phyloP scores from a whole-genome alignment of 1,140 invertebrate species.

The Centruroides sculpturatus region DNA sequence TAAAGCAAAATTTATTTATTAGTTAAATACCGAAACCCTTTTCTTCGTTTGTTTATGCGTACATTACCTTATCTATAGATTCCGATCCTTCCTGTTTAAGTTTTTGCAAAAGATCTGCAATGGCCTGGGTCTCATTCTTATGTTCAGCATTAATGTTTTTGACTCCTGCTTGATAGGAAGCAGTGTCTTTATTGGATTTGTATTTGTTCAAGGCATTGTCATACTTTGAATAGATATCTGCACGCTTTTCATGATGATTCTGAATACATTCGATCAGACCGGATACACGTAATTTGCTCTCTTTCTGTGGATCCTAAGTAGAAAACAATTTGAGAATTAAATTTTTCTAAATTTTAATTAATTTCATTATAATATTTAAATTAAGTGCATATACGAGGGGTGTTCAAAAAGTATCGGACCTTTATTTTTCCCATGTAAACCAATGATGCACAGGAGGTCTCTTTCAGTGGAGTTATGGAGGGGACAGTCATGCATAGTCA shows the following conservation, averaged over 20 bases:
- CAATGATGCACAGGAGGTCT: too few relatives aligned
- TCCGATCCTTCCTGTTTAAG: constrained; percentile 47
- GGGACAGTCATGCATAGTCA: too few relatives aligned
- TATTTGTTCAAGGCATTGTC: constrained; percentile 47
- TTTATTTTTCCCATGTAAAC: too few relatives aligned
- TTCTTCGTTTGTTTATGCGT: too few relatives aligned
- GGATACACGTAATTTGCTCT: constrained; percentile 21
- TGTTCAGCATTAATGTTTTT: constrained; percentile 49
- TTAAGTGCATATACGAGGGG: too few relatives aligned
- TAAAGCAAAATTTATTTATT: background rate
- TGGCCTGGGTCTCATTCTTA: constrained; percentile 41
- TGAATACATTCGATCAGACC: constrained; percentile 38
- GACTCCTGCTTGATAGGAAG: constrained; percentile 34
- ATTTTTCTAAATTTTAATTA: too few relatives aligned
- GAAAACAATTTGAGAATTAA: too few relatives aligned
- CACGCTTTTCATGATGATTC: constrained; percentile 43
- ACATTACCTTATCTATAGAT: constrained; percentile 38
- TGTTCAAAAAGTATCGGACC: too few relatives aligned
- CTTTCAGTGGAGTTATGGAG: too few relatives aligned
- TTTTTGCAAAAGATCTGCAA: constrained; percentile 41
- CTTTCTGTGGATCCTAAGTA: constrained; percentile 11
- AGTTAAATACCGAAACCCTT: too few relatives aligned
- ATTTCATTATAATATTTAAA: too few relatives aligned
- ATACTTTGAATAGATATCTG: constrained; percentile 43
- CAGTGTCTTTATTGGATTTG: constrained; percentile 46